These are phyloP conservation scores for Hormaphis cornu DNA, from an alignment of 1,140 invertebrate species.

Conservation along the genomic window DNA sequence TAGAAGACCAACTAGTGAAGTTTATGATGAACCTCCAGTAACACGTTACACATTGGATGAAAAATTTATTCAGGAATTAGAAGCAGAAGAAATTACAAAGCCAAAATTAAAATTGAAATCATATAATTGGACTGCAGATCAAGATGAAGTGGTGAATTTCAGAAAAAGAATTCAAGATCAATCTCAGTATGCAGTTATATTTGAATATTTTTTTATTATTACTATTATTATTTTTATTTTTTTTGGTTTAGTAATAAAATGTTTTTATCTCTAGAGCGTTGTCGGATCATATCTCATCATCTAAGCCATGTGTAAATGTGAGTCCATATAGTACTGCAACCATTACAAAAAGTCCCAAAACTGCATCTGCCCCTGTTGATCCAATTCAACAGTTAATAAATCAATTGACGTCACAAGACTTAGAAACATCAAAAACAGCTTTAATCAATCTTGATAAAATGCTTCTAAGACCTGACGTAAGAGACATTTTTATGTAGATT, in stretches of 20 bases:
- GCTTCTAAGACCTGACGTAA: constrained; percentile 25
- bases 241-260: background rate
- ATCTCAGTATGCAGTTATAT: background rate
- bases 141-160: background rate
- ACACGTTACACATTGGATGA: constrained; percentile 18
- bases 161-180: background rate
- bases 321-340: constrained; percentile 26
- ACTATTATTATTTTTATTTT: background rate
- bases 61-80: constrained; percentile 22
- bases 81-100: constrained; percentile 17
- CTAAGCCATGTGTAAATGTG: constrained; percentile 23
- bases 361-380: background rate
- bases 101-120: constrained; percentile 24
- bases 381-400: constrained; percentile 16
- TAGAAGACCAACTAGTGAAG: constrained; percentile 6
- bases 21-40: background rate
- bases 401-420: constrained; percentile 8
- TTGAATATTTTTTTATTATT: background rate
- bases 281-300: background rate
- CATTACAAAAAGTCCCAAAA: constrained; percentile 27
- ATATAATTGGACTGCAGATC: constrained; percentile 6
- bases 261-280: background rate
- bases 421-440: constrained; percentile 12
- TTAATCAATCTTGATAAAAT: constrained; percentile 9
- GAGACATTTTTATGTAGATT: background rate